Evolutionary conservation across 30 jellyfish, hydroid and myxozoan species (phyloP).

Genomic region (Sanderia malayensis): DNA sequence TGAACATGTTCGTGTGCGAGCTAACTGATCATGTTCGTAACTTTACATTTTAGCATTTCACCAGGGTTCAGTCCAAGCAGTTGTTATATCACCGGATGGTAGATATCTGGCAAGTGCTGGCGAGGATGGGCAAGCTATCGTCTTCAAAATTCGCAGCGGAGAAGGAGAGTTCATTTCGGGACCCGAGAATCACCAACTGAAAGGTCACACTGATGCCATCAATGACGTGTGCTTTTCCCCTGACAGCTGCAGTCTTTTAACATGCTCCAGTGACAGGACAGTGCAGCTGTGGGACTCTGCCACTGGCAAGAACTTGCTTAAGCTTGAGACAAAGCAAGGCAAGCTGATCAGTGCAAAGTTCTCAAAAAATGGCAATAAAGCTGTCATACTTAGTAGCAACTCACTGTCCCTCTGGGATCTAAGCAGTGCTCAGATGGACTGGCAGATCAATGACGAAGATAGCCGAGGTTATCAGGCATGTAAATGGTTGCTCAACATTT

Average conservation of each 20-base stretch:
- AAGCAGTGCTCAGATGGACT: constrained; percentile 33
- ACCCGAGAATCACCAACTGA: constrained; percentile 58
- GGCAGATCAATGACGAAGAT: constrained; percentile 60
- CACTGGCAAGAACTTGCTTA: constrained; percentile 48
- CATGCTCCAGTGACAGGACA: constrained; percentile 77
- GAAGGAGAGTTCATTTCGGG: constrained; percentile 82
- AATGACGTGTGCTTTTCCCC: constrained; percentile 62
- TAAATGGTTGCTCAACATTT: no score
- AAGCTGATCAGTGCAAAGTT: constrained; percentile 53
- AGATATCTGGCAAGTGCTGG: constrained; percentile 64
- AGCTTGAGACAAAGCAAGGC: constrained; percentile 43
- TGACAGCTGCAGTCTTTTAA: constrained; percentile 48
- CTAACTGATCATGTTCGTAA: no score
- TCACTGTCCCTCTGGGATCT: constrained; percentile 61
- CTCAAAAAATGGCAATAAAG: constrained; percentile 58
- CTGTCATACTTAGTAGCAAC: constrained; percentile 45
- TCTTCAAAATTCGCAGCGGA: constrained; percentile 60
- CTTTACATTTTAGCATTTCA: constrained; percentile 71
- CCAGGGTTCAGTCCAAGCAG: constrained; percentile 58
- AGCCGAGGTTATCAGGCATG: constrained; percentile 72
- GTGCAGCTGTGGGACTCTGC: constrained; percentile 68
- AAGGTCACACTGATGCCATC: constrained; percentile 72
- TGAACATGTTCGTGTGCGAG: no score
- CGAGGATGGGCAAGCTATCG: constrained; percentile 68
- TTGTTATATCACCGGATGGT: constrained; percentile 72